Conservation (phyloP, 2,888 invertebrate species). For the Helobdella robusta region DNA sequence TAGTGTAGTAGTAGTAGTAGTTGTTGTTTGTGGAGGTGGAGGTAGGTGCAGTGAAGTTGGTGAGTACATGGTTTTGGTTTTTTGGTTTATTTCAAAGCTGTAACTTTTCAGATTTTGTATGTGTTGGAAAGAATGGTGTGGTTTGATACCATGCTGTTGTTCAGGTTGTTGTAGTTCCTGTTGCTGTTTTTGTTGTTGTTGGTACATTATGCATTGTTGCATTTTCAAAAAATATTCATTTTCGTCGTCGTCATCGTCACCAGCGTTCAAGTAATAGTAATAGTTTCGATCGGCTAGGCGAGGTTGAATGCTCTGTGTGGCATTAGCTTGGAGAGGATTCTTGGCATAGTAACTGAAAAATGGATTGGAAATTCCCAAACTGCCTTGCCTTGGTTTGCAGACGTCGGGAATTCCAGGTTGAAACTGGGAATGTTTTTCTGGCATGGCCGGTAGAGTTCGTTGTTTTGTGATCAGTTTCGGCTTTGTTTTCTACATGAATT, state of each 20-base stretch:
- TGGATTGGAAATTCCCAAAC: background rate
- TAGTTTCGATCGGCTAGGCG: too few relatives aligned
- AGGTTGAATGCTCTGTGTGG: constrained; percentile 11
- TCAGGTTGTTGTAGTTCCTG: too few relatives aligned
- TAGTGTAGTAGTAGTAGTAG: too few relatives aligned
- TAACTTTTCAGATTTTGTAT: constrained; percentile 19
- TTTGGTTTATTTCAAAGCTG: constrained; percentile 5
- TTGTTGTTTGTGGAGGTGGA: background rate
- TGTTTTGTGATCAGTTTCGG: constrained; percentile 61
- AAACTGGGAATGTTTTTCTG: constrained; percentile 70
- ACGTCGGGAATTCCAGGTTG: constrained; percentile 67
- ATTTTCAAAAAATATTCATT: too few relatives aligned
- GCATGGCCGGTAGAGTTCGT: constrained; percentile 71
- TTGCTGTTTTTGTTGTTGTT: too few relatives aligned
- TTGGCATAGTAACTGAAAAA: background rate
- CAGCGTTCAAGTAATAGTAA: too few relatives aligned
- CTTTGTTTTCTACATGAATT: background rate
- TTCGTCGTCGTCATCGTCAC: too few relatives aligned
- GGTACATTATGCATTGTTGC: too few relatives aligned
- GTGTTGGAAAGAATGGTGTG: constrained; percentile 24
- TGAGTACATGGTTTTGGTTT: background rate
- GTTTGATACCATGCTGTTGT: too few relatives aligned
- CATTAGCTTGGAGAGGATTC: background rate
- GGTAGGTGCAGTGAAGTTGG: background rate
- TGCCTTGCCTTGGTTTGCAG: background rate